Percentiles rank a stretch among this genome's conserved stretches.
Evolutionary conservation across 2,888 invertebrate species (phyloP).

Genomic region (Gastracanthus pulcherrimus): DNA sequence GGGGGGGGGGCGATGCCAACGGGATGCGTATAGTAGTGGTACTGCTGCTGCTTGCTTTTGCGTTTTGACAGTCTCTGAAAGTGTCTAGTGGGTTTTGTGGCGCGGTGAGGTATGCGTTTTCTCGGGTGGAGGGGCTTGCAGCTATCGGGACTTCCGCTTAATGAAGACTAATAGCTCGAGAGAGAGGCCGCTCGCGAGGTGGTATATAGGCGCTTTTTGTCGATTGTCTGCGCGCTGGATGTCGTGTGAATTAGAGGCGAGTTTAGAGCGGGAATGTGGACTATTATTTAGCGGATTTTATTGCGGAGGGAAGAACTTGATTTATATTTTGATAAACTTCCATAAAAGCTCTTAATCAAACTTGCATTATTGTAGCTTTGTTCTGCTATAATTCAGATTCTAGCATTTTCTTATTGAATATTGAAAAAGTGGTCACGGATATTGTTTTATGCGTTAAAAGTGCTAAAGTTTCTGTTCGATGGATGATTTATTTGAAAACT

Average conservation of each 20-base stretch:
- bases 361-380: neutral
- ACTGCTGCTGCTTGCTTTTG: neutral
- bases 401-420: neutral
- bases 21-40: neutral
- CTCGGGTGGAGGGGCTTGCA: neutral
- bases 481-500: too few species aligned
- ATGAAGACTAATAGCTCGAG: constrained; percentile 39
- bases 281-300: neutral
- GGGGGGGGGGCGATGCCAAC: neutral
- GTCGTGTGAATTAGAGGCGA: neutral
- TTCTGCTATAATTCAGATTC: neutral
- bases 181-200: neutral
- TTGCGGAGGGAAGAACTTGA: neutral
- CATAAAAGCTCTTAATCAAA: neutral
- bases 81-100: neutral
- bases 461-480: too few species aligned
- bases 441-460: too few species aligned
- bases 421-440: too few species aligned
- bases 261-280: neutral
- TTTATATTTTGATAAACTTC: neutral
- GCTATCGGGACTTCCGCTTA: constrained; percentile 1
- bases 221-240: neutral
- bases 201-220: too few species aligned
- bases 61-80: neutral
- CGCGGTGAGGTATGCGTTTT: neutral